Percentiles rank a stretch among this genome's conserved stretches.
phyloP scores from a whole-genome alignment of 1,140 invertebrate genomes.

The Stegodyphus mimosarum region DNA sequence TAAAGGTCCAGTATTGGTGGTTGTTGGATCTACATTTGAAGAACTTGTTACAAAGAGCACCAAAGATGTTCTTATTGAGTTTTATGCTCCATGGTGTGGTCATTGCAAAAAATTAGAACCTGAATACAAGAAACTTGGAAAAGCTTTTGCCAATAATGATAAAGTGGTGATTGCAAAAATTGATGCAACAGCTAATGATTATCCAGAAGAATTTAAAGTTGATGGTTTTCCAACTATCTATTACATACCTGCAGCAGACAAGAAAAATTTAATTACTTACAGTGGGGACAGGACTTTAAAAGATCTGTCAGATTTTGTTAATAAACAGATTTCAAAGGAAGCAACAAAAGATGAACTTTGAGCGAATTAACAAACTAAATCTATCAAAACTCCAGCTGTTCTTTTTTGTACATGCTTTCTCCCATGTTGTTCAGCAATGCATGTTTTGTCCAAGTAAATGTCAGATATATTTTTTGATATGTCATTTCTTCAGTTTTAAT shows the following conservation, averaged over 20 bases:
- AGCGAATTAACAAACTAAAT: neutral
- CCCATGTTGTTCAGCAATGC: too few relatives aligned
- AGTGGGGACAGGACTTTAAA: constrained; percentile 69
- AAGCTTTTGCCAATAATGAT: constrained; percentile 65
- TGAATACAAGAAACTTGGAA: constrained; percentile 69
- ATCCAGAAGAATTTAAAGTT: constrained; percentile 69
- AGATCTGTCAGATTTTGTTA: constrained; percentile 66
- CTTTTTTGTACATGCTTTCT: too few relatives aligned
- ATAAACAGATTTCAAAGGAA: constrained; percentile 51
- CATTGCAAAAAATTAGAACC: constrained; percentile 71
- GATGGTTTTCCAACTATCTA: constrained; percentile 72
- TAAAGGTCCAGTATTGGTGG: constrained; percentile 68
- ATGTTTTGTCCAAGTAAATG: too few relatives aligned
- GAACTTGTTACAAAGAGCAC: constrained; percentile 68
- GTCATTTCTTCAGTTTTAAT: too few relatives aligned
- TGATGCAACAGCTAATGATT: constrained; percentile 72
- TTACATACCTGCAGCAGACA: constrained; percentile 69
- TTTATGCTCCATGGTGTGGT: constrained; percentile 73
- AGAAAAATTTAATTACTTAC: constrained; percentile 69
- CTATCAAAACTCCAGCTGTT: neutral
- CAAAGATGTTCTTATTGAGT: constrained; percentile 70
- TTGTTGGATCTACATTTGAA: constrained; percentile 71
- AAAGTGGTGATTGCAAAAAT: constrained; percentile 71
- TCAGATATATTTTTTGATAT: too few relatives aligned
- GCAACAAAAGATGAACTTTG: constrained; percentile 62